Percentiles rank a stretch among this genome's conserved stretches.
These are phyloP conservation scores for Notarius quadriscutis DNA, from an alignment of 2,113 vertebrate species.

Conservation along the genomic window DNA sequence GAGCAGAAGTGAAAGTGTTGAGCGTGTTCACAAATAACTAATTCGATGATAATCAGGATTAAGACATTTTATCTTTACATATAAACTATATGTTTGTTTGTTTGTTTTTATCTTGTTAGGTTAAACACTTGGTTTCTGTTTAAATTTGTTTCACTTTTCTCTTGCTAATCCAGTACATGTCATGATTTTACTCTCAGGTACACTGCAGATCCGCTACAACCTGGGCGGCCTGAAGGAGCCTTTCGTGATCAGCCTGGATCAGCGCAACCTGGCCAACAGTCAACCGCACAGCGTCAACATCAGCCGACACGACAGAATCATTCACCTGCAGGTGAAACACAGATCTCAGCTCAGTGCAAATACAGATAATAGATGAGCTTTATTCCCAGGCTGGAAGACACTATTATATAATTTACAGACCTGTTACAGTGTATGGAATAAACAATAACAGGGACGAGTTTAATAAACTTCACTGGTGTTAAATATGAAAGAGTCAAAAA, in stretches of 20 bases:
- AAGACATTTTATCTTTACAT: too few relatives aligned
- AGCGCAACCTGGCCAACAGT: constrained; percentile 91
- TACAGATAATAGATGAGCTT: neutral
- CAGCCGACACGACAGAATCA: constrained; percentile 73
- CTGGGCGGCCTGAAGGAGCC: constrained; percentile 86
- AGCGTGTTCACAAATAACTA: neutral
- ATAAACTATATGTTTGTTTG: too few relatives aligned
- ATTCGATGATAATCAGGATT: neutral
- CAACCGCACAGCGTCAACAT: constrained; percentile 92
- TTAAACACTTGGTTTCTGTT: neutral
- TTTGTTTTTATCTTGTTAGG: neutral
- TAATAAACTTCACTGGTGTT: neutral
- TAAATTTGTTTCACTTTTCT: neutral
- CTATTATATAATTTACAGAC: neutral
- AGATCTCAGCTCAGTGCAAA: neutral
- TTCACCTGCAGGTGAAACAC: constrained; percentile 79
- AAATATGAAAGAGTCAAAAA: neutral
- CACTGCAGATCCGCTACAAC: constrained; percentile 89
- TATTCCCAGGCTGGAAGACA: neutral
- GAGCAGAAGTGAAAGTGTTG: neutral
- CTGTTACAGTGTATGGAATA: neutral
- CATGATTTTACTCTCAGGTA: constrained; percentile 71
- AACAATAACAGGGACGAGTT: neutral
- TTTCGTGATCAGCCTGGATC: constrained; percentile 82
- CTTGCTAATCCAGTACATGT: neutral